Conservation (phyloP, 35 echinoderm and acorn worm genomes). For the Lytechinus variegatus region DNA sequence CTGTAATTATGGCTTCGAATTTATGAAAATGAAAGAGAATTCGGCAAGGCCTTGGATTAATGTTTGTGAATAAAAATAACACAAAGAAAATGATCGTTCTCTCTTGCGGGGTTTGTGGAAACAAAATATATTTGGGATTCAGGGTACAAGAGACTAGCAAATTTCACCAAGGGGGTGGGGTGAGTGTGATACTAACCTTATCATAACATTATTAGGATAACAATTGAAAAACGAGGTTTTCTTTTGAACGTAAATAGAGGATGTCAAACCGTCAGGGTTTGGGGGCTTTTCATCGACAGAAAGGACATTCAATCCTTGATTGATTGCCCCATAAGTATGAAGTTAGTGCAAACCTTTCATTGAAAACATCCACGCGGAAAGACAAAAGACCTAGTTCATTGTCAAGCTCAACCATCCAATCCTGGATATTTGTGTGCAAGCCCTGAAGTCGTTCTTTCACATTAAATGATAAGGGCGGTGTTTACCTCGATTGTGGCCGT, state of each 20-base stretch:
- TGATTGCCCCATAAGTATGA: neutral
- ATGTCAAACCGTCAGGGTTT: conserved; percentile 24
- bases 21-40: neutral
- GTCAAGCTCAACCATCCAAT: neutral
- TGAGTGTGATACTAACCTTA: neutral
- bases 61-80: neutral
- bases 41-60: neutral
- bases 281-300: neutral
- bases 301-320: conserved; percentile 14
- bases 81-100: neutral
- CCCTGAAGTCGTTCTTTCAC: neutral
- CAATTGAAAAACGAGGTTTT: conserved; percentile 21
- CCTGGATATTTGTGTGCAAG: neutral
- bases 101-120: neutral
- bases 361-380: conserved; percentile 2
- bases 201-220: conserved; percentile 13
- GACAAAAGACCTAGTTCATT: neutral
- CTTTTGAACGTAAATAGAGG: conserved; percentile 22
- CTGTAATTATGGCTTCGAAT: neutral
- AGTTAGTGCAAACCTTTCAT: neutral
- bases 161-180: neutral
- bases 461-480: neutral
- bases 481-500: neutral
- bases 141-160: neutral
- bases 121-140: neutral